A percentile compares a stretch with the other conserved stretches of the same genome.
phyloP scores from a whole-genome alignment of 2,797 vertebrate genomes.

The Bufotes viridis region DNA sequence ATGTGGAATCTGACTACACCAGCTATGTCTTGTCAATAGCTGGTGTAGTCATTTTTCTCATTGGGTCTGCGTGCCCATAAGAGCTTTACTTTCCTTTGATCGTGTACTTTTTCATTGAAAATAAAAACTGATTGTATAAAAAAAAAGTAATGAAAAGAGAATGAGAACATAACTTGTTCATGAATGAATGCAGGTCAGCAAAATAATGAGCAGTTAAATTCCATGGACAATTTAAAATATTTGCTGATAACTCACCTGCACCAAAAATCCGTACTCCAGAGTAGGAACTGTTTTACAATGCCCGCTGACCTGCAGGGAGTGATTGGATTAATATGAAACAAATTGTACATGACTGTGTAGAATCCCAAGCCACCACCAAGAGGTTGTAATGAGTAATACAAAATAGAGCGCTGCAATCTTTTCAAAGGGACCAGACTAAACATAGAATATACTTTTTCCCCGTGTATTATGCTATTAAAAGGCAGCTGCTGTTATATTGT shows the following conservation, averaged over 20 bases:
- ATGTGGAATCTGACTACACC: too few relatives aligned
- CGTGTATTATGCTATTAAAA: neutral
- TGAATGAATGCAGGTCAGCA: conserved; percentile 13
- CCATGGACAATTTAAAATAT: neutral
- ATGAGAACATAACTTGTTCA: neutral
- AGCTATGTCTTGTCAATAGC: too few relatives aligned
- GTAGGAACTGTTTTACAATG: conserved; percentile 99
- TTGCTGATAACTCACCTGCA: conserved; percentile 82
- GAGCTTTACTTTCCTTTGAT: too few relatives aligned
- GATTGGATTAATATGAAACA: neutral
- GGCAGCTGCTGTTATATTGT: neutral
- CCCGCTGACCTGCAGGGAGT: conserved; percentile 88
- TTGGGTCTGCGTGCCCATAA: too few relatives aligned
- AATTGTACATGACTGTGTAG: neutral
- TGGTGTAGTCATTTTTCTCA: too few relatives aligned
- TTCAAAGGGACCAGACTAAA: neutral
- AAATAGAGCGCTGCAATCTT: neutral
- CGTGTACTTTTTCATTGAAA: too few relatives aligned
- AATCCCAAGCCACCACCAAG: neutral
- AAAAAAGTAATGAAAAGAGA: neutral
- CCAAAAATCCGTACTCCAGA: conserved; percentile 97
- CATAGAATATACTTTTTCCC: neutral
- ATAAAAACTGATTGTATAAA: too few relatives aligned
- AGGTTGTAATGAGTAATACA: neutral
- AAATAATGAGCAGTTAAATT: neutral